A percentile compares a stretch with the other conserved stretches of the same genome.
phyloP scores from a whole-genome alignment of 2,113 vertebrate genomes.

The Oncorhynchus masou region DNA sequence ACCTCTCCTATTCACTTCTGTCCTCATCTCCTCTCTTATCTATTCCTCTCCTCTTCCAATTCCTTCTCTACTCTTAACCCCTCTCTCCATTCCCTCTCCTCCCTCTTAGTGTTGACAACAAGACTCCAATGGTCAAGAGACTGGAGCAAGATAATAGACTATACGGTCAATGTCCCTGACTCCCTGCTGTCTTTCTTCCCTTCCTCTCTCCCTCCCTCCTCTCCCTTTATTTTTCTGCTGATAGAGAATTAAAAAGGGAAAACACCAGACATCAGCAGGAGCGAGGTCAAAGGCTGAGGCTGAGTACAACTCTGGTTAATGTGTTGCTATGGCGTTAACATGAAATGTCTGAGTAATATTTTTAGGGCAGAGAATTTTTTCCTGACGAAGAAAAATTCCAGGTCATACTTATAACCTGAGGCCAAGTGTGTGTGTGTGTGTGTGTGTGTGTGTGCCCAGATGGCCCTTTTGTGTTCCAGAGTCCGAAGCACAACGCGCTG shows the following conservation, averaged over 20 bases:
- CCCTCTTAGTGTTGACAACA: background rate
- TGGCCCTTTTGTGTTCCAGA: background rate
- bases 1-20: background rate
- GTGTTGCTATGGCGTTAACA: slow-evolving; percentile 42
- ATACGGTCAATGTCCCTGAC: background rate
- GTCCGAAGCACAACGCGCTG: no score
- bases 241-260: slow-evolving; percentile 16
- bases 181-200: background rate
- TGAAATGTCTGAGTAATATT: slow-evolving; percentile 22
- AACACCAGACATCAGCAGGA: background rate
- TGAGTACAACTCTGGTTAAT: slow-evolving; percentile 53
- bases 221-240: slow-evolving; percentile 45
- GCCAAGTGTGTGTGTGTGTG: background rate
- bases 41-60: background rate
- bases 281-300: slow-evolving; percentile 46
- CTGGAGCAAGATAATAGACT: background rate
- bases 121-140: background rate
- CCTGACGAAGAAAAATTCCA: background rate
- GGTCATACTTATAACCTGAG: background rate
- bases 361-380: no score
- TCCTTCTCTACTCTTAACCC: background rate
- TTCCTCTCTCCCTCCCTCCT: background rate
- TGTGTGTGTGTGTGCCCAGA: background rate
- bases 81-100: background rate
- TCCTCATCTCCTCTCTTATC: background rate